Percentiles rank a stretch among this genome's conserved stretches.
Conservation (phyloP, 2,888 invertebrate species). For the Tachystola acroxantha region DNA sequence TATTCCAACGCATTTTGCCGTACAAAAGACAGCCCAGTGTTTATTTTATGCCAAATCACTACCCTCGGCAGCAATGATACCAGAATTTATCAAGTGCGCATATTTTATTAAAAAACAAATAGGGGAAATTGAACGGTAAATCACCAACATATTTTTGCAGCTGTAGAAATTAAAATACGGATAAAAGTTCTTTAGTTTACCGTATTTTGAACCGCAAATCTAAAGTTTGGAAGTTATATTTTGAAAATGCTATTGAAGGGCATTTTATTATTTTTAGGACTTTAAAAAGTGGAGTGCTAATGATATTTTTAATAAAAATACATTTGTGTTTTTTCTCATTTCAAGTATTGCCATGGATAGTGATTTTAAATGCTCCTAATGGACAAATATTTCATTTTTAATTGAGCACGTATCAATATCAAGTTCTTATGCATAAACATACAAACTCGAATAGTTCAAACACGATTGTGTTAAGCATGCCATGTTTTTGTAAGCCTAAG, state of each 20-base stretch:
- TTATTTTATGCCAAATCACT: conserved; percentile 75
- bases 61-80: conserved; percentile 60
- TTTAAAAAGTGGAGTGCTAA: conserved; percentile 27
- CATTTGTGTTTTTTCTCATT: too few relatives aligned
- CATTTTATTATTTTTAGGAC: conserved; percentile 41
- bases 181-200: background rate
- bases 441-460: too few relatives aligned
- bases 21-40: conserved; percentile 64
- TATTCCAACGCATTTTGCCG: conserved; percentile 66
- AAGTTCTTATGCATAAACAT: too few relatives aligned
- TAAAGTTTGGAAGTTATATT: conserved; percentile 2
- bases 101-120: conserved; percentile 70
- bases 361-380: too few relatives aligned
- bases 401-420: too few relatives aligned
- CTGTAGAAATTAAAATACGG: background rate
- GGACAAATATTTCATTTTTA: too few relatives aligned
- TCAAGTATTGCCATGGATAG: too few relatives aligned
- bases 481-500: too few relatives aligned
- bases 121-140: conserved; percentile 33
- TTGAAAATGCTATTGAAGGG: conserved; percentile 1
- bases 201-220: conserved; percentile 6
- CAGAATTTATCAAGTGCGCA: conserved; percentile 56
- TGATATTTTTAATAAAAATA: conserved; percentile 29
- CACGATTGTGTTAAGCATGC: too few relatives aligned
- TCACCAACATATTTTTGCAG: background rate